Evolutionary conservation across 2,797 vertebrate genomes (phyloP), one percentile per base, ranked within the genome.

Genomic region (Sebastes trivittatus): DNA sequence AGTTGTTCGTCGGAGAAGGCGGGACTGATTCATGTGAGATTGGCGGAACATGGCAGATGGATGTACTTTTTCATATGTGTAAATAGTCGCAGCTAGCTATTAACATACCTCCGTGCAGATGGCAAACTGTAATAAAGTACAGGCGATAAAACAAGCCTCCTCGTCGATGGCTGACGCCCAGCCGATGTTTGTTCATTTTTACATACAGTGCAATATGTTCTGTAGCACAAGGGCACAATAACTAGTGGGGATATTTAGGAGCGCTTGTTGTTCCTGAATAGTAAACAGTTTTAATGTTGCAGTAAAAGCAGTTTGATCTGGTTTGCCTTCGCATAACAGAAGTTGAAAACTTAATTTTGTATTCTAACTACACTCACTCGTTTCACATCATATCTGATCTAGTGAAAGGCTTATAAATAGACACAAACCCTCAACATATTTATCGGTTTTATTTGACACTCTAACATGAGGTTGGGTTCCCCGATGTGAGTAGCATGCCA

Each of bases 71-170:
- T 94, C 95, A 94, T 93, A 84, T 95, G 94, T 94, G 80, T 94
- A 96, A 96, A 95, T 94, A 90, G 94, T 95, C 89, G 87, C 96
- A 91, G 94, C 90, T 89, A 95, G 95, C 96, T 94, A 96, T 97
- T 96, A 96, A 94, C 95, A 95, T 90, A 94, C 95, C 85, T 94
- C 90, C 61, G 93, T 96, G 85, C 97, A 97, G 96, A 97, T 97
- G 97, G 97, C 91, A 92, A 93, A 92, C 95, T 94, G 95, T 94
- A 96, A 95, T 96, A 96, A 96, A 96, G 94, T 95, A 96, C 86
- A 96, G 96, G 92, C 86, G 93, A 94, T 96, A 96, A 97, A 96
- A 94, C 92, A 88, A 92, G 83, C 92, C 91, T 85, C 88, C 91
- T 94, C 89, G 85, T 91, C 92, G 61, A 92, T 91, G 93, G 90